Evolutionary conservation across 1,140 invertebrate genomes (phyloP).

Genomic region (Potamilus streckersoni): DNA sequence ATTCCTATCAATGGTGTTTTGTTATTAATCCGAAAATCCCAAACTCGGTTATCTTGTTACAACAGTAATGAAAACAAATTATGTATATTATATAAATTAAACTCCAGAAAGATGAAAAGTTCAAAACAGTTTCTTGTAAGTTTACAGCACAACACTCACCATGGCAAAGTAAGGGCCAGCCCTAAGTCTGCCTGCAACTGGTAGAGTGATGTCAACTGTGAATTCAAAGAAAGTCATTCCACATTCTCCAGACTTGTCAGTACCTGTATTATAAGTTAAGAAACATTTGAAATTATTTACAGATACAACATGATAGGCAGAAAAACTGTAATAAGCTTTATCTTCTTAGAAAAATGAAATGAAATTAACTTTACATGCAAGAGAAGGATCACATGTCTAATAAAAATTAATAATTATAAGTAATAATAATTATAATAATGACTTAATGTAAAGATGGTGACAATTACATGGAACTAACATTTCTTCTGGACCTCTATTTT

Average conservation of each 20-base stretch:
- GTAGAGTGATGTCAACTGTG: constrained; percentile 38
- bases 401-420: too few species aligned
- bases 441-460: not conserved
- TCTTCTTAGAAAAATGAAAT: not conserved
- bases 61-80: too few species aligned
- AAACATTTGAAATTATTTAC: constrained; percentile 5
- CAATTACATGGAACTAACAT: too few species aligned
- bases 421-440: not conserved
- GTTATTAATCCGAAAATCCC: too few species aligned
- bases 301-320: not conserved
- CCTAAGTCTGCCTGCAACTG: constrained; percentile 27
- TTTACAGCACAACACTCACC: constrained; percentile 29
- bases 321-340: not conserved
- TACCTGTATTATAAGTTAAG: constrained; percentile 4
- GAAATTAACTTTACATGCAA: not conserved
- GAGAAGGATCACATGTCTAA: not conserved
- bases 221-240: constrained; percentile 23
- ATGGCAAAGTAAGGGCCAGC: constrained; percentile 40
- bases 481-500: too few species aligned
- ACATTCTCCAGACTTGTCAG: constrained; percentile 40
- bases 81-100: too few species aligned
- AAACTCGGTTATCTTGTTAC: too few species aligned
- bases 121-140: too few species aligned
- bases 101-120: too few species aligned
- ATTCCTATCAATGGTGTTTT: too few species aligned